These are phyloP conservation scores for Zootoca vivipara DNA, from an alignment of 2,113 vertebrate genomes.

Conservation along the genomic window DNA sequence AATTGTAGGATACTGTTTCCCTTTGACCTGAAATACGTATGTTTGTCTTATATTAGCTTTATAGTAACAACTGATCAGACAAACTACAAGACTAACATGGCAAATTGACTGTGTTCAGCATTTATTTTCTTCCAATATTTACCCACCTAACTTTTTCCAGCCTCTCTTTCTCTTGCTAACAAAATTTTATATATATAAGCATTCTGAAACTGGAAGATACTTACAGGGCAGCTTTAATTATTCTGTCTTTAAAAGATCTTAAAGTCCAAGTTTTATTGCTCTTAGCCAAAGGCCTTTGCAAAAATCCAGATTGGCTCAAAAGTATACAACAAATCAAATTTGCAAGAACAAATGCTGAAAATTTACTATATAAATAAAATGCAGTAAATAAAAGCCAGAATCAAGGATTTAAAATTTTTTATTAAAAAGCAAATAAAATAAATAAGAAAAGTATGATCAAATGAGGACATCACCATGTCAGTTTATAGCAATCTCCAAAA, in stretches of 20 bases:
- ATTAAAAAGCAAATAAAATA: neutral
- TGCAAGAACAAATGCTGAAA: neutral
- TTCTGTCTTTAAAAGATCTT: neutral
- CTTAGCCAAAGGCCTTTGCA: neutral
- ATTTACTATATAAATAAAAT: neutral
- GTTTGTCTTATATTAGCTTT: constrained; percentile 66
- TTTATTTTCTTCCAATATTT: constrained; percentile 26
- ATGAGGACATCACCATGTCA: neutral
- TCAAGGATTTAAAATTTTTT: neutral
- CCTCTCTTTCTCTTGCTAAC: neutral
- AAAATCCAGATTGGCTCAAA: neutral
- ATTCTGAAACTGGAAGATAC: constrained; percentile 2
- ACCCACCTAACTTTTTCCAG: constrained; percentile 21
- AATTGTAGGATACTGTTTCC: constrained; percentile 65
- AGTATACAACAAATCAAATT: neutral
- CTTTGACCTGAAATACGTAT: constrained; percentile 36
- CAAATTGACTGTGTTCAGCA: neutral
- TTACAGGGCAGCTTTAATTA: neutral
- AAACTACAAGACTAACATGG: constrained; percentile 36
- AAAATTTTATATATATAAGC: neutral
- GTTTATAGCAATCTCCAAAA: neutral
- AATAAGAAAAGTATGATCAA: neutral
- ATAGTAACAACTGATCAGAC: constrained; percentile 62
- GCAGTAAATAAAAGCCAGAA: neutral
- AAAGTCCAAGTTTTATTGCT: neutral